Percentiles rank a stretch among this genome's conserved stretches.
Conservation (phyloP, 2,113 vertebrate species). For the Chauna torquata region DNA sequence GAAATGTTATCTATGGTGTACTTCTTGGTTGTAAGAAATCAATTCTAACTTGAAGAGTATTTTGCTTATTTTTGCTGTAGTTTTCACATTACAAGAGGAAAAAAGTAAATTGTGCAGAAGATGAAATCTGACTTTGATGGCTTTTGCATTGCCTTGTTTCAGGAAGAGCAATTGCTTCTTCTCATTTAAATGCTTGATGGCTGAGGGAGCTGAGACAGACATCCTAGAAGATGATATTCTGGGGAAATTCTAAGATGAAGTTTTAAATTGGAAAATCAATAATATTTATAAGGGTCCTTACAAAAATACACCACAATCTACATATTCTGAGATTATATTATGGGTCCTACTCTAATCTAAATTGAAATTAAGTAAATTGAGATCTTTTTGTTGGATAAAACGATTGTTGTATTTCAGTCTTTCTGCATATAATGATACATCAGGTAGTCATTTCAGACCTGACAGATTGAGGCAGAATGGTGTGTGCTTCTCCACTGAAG, state of each 20-base stretch:
- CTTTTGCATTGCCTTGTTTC: not conserved
- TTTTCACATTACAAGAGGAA: not conserved
- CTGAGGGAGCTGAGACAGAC: not conserved
- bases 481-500: not conserved
- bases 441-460: not conserved
- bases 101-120: not conserved
- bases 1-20: not conserved
- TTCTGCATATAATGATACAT: not conserved
- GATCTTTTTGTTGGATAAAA: rapidly evolving
- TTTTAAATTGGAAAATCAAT: not conserved
- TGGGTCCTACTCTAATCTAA: not conserved
- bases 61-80: not conserved
- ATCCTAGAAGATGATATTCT: not conserved
- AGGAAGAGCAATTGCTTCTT: not conserved
- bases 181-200: not conserved
- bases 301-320: not conserved
- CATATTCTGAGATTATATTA: not conserved
- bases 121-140: not conserved
- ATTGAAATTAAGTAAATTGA: not conserved
- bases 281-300: not conserved
- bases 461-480: not conserved
- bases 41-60: not conserved
- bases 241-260: not conserved
- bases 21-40: not conserved
- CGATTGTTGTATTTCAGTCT: not conserved